phyloP scores from a whole-genome alignment of 92 coral and sea anemone species.

The Paramuricea clavata region DNA sequence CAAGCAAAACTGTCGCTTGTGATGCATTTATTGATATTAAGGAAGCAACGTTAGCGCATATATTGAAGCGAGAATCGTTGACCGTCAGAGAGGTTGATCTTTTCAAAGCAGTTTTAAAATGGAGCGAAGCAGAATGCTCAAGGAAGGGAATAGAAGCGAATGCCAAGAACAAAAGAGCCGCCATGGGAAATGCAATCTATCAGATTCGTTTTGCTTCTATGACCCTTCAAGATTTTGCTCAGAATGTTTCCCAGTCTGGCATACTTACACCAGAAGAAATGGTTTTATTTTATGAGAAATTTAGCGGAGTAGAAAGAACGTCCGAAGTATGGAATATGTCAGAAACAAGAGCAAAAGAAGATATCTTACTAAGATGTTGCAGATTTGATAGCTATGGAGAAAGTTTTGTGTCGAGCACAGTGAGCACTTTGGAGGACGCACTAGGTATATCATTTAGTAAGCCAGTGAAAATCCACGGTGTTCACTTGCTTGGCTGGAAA shows the following conservation, averaged over 20 bases:
- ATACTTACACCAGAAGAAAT: not conserved
- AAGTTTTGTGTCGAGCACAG: not conserved
- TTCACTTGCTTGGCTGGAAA: not conserved
- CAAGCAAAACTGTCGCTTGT: conserved; percentile 55
- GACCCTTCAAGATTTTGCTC: conserved; percentile 62
- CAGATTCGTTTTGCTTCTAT: conserved; percentile 69
- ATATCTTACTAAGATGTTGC: not conserved
- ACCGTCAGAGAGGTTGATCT: conserved; percentile 70
- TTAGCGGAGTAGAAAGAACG: not conserved
- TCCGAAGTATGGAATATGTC: not conserved
- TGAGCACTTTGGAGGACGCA: not conserved
- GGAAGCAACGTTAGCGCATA: conserved; percentile 62
- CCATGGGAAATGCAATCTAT: conserved; percentile 68
- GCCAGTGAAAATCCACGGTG: not conserved
- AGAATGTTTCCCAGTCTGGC: not conserved
- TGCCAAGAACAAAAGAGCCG: conserved; percentile 56
- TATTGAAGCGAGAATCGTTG: conserved; percentile 66
- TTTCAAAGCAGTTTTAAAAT: conserved; percentile 67
- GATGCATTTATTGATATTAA: conserved; percentile 63
- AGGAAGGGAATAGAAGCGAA: conserved; percentile 16
- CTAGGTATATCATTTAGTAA: conserved; percentile 5
- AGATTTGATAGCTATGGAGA: not conserved
- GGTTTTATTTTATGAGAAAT: not conserved
- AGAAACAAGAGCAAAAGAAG: not conserved
- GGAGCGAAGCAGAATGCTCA: conserved; percentile 54